Base-by-base conservation (phyloP, 2,113 vertebrate genomes). In the Centropristis striata region DNA sequence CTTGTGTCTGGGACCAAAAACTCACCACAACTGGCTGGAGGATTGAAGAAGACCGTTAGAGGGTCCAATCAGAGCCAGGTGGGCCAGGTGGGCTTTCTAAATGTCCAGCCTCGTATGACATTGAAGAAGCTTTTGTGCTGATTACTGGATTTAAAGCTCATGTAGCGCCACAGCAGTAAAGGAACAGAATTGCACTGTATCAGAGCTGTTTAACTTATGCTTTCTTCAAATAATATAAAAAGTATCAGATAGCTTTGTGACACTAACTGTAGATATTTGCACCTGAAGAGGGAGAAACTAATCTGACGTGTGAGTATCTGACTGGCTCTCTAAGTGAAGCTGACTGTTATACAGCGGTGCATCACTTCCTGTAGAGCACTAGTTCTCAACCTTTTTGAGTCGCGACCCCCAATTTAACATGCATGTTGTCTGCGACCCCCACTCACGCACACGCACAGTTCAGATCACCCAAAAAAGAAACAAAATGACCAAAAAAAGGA, bases 221-320 rank as follows among this genome's bases (percentile, higher is more conserved):
- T 65, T 53, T 42, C 20, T n/a, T 39, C 27, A 53, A 46, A 21
- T 2, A 27, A 50, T 20, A 37, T 20, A 15, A 27, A 47, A 44
- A 39, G 25, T 14, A 53, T 44, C 55, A 41, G 55, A 47, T 13
- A 89, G 64, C 76, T 89, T 82, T 84, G 77, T 57, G 87, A 90
- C 91, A 90, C 84, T 32, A 80, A 89, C 91, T 92, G 91, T 92
- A 91, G 91, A 91, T 41, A 4, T 39, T 39, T 36, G 14, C n/a
- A 67, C 44, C 50, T 41, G 65, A 28, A 71, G 10, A 51, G 18
- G 16, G 51, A 42, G 18, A 55, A 46, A 57, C 36, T 7, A 23
- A 70, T 27, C 23, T 36, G 21, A 27, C 23, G 8, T 37, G 32
- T 0, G 0, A 71, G 68, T 21, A 44, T 65, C 42, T 59, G 55